Base-by-base conservation (phyloP, 2,888 invertebrate species). In the Xestia rhomboidea region DNA sequence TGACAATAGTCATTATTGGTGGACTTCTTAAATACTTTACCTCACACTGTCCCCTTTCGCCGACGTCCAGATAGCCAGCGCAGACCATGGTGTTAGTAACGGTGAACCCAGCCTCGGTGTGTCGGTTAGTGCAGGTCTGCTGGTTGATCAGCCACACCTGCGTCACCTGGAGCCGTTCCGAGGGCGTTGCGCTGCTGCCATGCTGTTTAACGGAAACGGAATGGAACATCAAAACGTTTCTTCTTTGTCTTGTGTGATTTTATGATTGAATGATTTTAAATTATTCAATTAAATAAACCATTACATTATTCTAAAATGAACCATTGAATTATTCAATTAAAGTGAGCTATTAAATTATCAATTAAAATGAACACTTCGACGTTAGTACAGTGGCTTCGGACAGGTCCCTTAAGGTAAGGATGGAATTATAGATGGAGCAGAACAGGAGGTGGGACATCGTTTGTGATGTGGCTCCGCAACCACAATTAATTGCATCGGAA, bases 11-110 rank as follows among this genome's bases (percentile, higher is more conserved):
- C 15, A 27, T 62, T 18, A 62, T 62, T 30, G 18, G 10, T 34
- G 34, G 60, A 60, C 21, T 60, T n/a, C n/a, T 7, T 15, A 64
- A 64, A n/a, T 64, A 41, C n/a, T 64, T 10, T 79, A 94, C 95
- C 91, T 90, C 80, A 62, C 95, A 95, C 75, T 94, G 94, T 75
- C 93, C 94, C 6, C 90, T 83, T 2, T 91, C 82, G 0, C 94
- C 94, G 0, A 95, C 94, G 38, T 94, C 94, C 6, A 92, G 88
- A 92, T 92, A 94, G 0, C 95, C 95, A 1, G 93, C 93, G 73
- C 96, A 96, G 18, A 95, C 77, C 94, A 95, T 94, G 84, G 91
- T 91, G 70, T 87, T 79, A 3, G 92, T 91, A 63, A 96, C 89
- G 0, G 83, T 84, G 81, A 93, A 88, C 18, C 84, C 88, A 1